Evolutionary conservation across 2,113 vertebrate species (phyloP).

Genomic region (Sander vitreus): DNA sequence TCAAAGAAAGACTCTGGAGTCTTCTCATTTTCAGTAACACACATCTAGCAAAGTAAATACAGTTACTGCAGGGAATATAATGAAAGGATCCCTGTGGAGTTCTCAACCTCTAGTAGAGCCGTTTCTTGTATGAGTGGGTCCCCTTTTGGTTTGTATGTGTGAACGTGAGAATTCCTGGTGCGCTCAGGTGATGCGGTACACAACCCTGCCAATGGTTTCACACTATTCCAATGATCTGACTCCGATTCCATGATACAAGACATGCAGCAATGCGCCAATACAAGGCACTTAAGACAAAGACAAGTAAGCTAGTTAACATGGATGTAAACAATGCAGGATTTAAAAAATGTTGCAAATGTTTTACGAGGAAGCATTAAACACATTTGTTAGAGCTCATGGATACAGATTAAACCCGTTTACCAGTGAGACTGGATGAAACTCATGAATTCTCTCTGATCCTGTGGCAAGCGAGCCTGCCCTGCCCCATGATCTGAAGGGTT

Average conservation of each 20-base stretch:
- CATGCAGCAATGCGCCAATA: neutral
- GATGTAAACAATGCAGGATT: neutral
- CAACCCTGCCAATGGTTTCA: neutral
- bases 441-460: constrained; percentile 17
- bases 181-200: too few relatives aligned
- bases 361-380: neutral
- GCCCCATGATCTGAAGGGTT: constrained; percentile 28
- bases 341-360: neutral
- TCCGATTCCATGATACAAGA: neutral
- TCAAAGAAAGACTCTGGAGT: neutral
- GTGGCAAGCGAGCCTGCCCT: neutral
- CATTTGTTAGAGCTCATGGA: neutral
- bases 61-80: neutral
- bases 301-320: neutral
- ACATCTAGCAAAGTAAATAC: neutral
- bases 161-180: neutral
- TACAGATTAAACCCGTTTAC: constrained; percentile 9
- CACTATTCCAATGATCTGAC: too few relatives aligned
- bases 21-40: neutral
- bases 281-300: neutral
- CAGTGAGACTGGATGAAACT: constrained; percentile 3
- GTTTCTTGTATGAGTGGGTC: neutral
- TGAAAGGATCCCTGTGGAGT: neutral
- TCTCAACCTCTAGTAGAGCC: neutral
- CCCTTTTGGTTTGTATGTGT: neutral